Evolutionary conservation across 1,140 invertebrate genomes (phyloP).

Genomic region (Zaprionus ghesquierei): DNA sequence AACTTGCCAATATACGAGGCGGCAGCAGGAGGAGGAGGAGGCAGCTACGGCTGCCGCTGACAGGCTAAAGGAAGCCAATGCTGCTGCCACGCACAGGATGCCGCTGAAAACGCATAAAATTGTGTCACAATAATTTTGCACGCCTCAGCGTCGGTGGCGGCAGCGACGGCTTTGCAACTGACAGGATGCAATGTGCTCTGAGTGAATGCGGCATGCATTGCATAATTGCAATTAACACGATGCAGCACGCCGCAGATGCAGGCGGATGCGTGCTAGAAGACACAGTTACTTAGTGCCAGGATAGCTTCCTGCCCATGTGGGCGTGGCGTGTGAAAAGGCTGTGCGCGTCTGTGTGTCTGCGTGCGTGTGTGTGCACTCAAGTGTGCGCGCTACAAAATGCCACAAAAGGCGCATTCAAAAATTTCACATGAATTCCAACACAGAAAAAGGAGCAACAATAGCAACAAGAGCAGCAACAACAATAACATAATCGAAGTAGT

Average conservation of each 20-base stretch:
- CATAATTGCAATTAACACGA: slow-evolving; percentile 78
- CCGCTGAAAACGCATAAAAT: slow-evolving; percentile 66
- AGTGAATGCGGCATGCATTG: slow-evolving; percentile 56
- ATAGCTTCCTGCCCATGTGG: slow-evolving; percentile 48
- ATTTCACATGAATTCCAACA: slow-evolving; percentile 44
- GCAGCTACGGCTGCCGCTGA: slow-evolving; percentile 35
- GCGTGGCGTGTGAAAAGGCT: slow-evolving; percentile 34
- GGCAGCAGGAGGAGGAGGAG: slow-evolving; percentile 17
- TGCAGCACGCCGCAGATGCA: not conserved
- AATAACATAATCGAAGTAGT: slow-evolving; percentile 43
- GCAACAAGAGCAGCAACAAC: slow-evolving; percentile 6
- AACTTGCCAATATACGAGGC: slow-evolving; percentile 49
- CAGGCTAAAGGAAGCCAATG: slow-evolving; percentile 35
- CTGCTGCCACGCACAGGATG: slow-evolving; percentile 41
- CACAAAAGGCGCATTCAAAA: slow-evolving; percentile 37
- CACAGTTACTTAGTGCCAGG: slow-evolving; percentile 64
- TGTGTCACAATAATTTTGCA: slow-evolving; percentile 79
- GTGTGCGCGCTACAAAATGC: slow-evolving; percentile 36
- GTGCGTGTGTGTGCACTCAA: slow-evolving; percentile 37
- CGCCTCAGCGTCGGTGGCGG: slow-evolving; percentile 37
- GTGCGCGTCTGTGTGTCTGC: not conserved
- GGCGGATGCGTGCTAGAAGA: slow-evolving; percentile 26
- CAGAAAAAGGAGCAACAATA: not conserved
- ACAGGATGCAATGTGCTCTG: slow-evolving; percentile 55
- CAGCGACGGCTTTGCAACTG: slow-evolving; percentile 53